Percentiles rank a stretch among this genome's conserved stretches.
These are phyloP conservation scores for Rotaria magnacalcarata DNA, from an alignment of 2,888 invertebrate species.

Conservation along the genomic window DNA sequence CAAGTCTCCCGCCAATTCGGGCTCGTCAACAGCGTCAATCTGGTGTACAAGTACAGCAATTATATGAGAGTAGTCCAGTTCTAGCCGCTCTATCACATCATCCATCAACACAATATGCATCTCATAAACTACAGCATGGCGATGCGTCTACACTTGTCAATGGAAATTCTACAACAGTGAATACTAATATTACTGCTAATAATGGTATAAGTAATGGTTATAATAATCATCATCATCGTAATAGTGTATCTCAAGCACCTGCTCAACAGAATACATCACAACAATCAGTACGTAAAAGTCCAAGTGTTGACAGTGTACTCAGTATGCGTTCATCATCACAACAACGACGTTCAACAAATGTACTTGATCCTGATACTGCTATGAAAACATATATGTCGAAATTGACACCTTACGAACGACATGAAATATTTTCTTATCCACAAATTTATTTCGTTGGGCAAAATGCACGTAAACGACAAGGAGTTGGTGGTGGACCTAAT, in stretches of 20 bases:
- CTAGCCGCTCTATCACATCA: background rate
- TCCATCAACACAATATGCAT: background rate
- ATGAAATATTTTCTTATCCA: conserved; percentile 88
- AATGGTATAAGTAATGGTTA: background rate
- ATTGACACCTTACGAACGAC: conserved; percentile 88
- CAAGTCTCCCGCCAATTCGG: conserved; percentile 15
- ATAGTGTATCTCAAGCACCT: background rate
- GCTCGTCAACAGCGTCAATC: conserved; percentile 13
- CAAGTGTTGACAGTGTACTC: conserved; percentile 32
- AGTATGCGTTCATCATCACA: conserved; percentile 27
- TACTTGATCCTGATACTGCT: conserved; percentile 51
- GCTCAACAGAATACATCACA: conserved; percentile 30
- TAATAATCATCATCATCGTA: conserved; percentile 14
- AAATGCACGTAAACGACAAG: conserved; percentile 80
- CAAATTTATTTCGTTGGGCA: conserved; percentile 87
- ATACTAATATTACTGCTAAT: background rate
- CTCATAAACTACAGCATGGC: background rate
- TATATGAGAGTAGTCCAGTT: conserved; percentile 39
- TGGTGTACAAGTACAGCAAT: conserved; percentile 45
- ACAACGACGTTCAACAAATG: conserved; percentile 37
- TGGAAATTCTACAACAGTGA: conserved; percentile 21
- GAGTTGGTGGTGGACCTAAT: conserved; percentile 75
- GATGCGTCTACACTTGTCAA: background rate
- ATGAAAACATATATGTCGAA: conserved; percentile 66
- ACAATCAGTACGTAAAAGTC: conserved; percentile 37